Conservation (phyloP, 2,797 vertebrate genomes). For the Aulostomus chinensis region DNA sequence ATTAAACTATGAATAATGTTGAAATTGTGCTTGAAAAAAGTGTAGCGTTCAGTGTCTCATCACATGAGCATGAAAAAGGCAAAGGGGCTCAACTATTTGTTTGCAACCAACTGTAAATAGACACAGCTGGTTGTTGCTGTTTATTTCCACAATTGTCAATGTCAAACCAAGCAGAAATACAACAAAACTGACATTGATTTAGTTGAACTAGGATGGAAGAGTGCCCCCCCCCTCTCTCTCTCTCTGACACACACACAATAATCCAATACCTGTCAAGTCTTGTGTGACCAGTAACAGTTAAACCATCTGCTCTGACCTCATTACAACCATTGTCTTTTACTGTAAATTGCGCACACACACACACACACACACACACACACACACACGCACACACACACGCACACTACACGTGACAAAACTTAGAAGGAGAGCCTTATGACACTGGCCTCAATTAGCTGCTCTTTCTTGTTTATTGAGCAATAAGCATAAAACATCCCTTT, state of each 20-base stretch:
- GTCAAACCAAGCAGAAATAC: background rate
- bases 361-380: background rate
- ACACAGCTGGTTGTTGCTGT: too few species aligned
- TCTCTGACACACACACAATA: constrained; percentile 7
- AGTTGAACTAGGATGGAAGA: background rate
- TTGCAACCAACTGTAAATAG: too few species aligned
- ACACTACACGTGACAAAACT: too few species aligned
- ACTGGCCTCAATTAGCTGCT: too few species aligned
- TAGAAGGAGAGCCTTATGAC: too few species aligned
- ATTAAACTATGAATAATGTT: too few species aligned
- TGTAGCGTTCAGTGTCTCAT: too few species aligned
- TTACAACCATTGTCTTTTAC: constrained; percentile 41
- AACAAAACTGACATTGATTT: constrained; percentile 5
- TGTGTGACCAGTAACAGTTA: constrained; percentile 58
- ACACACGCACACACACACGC: too few species aligned
- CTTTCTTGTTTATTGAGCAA: background rate
- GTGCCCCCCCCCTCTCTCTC: background rate
- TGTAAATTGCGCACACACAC: constrained; percentile 4
- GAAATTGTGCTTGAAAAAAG: too few species aligned
- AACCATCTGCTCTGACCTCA: constrained; percentile 61
- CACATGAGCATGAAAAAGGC: too few species aligned
- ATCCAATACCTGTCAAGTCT: constrained; percentile 41
- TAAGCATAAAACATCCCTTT: background rate
- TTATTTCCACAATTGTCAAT: background rate
- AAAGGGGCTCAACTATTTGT: too few species aligned